Percentiles rank a stretch among this genome's conserved stretches.
These are phyloP conservation scores for Cyprichromis sp. DNA, from an alignment of 2,113 vertebrate species.

Conservation along the genomic window DNA sequence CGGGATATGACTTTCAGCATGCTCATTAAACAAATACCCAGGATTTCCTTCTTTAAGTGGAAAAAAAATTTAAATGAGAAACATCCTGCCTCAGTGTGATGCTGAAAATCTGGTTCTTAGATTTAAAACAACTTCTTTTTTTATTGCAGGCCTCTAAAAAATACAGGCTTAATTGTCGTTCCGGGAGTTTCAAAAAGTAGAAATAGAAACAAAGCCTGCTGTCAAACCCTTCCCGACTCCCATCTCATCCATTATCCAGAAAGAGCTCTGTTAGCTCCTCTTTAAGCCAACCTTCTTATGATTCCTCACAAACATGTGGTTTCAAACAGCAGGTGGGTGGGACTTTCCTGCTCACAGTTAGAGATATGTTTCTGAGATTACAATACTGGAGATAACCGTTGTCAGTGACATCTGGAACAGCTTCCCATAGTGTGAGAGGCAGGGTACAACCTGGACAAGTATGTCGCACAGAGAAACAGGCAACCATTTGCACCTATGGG, in stretches of 20 bases:
- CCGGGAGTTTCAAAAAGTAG: background rate
- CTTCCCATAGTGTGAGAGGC: background rate
- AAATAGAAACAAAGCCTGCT: background rate
- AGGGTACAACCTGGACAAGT: background rate
- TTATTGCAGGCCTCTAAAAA: background rate
- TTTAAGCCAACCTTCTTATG: background rate
- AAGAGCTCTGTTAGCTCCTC: background rate
- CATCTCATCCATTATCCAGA: background rate
- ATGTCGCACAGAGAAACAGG: background rate
- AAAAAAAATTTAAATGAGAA: background rate
- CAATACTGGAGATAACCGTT: background rate
- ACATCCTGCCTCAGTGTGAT: background rate
- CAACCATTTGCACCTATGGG: background rate
- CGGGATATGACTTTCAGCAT: background rate
- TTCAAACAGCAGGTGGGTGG: background rate
- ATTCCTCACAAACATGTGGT: background rate
- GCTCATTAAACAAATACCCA: background rate
- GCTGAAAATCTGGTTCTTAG: background rate
- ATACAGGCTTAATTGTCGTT: background rate
- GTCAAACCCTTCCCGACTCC: background rate
- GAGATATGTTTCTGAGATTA: background rate
- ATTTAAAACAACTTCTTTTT: background rate
- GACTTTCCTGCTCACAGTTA: background rate
- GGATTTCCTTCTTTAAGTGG: background rate
- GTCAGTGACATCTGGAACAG: background rate